Percentiles rank a stretch among this genome's conserved stretches.
Evolutionary conservation across 2,797 vertebrate species (phyloP).

Genomic region (Vireo griseus): DNA sequence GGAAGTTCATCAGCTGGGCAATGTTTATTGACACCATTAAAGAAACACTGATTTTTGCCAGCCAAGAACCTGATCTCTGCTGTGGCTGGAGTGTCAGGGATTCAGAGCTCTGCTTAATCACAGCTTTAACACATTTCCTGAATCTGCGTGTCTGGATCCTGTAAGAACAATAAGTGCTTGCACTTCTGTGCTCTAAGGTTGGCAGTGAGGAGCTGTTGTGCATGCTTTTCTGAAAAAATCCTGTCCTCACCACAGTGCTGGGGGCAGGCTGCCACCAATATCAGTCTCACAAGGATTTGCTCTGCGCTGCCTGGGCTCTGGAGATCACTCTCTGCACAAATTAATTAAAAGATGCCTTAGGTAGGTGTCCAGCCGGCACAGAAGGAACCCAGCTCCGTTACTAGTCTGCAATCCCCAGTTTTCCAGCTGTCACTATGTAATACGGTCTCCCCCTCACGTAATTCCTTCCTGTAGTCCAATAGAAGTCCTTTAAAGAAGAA

Average conservation of each 20-base stretch:
- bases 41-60: background rate
- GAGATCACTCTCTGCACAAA: slow-evolving; percentile 13
- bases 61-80: background rate
- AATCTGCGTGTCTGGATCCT: background rate
- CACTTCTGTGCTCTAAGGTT: background rate
- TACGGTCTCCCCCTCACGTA: slow-evolving; percentile 53
- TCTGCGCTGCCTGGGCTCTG: background rate
- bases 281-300: background rate
- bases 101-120: background rate
- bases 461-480: slow-evolving; percentile 59
- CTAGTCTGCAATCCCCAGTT: slow-evolving; percentile 53
- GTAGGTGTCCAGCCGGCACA: slow-evolving; percentile 53
- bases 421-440: slow-evolving; percentile 72
- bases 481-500: slow-evolving; percentile 36
- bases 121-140: background rate
- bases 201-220: background rate
- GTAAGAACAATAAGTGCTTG: background rate
- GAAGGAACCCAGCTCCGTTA: slow-evolving; percentile 58
- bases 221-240: background rate
- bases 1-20: rapidly evolving
- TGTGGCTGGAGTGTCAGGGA: background rate
- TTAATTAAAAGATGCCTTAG: slow-evolving; percentile 65
- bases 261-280: background rate
- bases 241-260: rapidly evolving
- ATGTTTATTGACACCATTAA: background rate